Percentiles rank a stretch among this genome's conserved stretches.
Conservation (phyloP, 2,888 invertebrate species). For the Parelbella ahira region DNA sequence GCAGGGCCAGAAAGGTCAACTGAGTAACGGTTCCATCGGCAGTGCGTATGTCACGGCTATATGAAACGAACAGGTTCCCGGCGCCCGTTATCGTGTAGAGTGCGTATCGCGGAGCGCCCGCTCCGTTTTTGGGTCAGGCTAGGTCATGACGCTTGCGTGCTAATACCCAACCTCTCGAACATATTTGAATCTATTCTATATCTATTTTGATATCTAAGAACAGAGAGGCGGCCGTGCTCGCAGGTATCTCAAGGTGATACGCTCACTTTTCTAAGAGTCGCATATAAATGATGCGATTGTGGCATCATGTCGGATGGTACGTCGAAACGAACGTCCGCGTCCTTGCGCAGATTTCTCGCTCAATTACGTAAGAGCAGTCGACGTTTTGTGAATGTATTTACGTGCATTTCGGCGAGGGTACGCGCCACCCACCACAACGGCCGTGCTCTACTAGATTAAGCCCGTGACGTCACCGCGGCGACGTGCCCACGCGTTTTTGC, state of each 20-base stretch:
- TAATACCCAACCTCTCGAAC: conserved; percentile 51
- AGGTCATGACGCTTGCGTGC: conserved; percentile 77
- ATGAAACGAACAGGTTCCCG: conserved; percentile 63
- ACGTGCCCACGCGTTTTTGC: conserved; percentile 63
- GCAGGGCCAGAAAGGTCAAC: conserved; percentile 36
- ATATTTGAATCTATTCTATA: conserved; percentile 49
- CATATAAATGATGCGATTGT: conserved; percentile 70
- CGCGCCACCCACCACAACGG: conserved; percentile 40
- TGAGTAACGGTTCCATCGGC: conserved; percentile 54
- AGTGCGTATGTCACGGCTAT: conserved; percentile 44
- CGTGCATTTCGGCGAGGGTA: conserved; percentile 46
- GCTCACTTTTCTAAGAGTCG: conserved; percentile 74
- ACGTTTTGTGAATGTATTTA: conserved; percentile 52
- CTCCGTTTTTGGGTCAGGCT: conserved; percentile 75
- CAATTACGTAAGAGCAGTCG: conserved; percentile 57
- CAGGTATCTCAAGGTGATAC: conserved; percentile 71
- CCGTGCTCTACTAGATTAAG: conserved; percentile 43
- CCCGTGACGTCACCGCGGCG: conserved; percentile 71
- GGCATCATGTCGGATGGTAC: conserved; percentile 61
- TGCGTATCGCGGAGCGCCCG: conserved; percentile 60
- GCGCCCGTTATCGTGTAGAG: conserved; percentile 67
- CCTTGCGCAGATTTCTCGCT: conserved; percentile 75
- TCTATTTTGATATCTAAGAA: conserved; percentile 65
- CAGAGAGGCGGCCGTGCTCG: conserved; percentile 64
- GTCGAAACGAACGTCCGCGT: conserved; percentile 60